phyloP scores from a whole-genome alignment of 2,888 invertebrate genomes.

The Drosophila incognita region DNA sequence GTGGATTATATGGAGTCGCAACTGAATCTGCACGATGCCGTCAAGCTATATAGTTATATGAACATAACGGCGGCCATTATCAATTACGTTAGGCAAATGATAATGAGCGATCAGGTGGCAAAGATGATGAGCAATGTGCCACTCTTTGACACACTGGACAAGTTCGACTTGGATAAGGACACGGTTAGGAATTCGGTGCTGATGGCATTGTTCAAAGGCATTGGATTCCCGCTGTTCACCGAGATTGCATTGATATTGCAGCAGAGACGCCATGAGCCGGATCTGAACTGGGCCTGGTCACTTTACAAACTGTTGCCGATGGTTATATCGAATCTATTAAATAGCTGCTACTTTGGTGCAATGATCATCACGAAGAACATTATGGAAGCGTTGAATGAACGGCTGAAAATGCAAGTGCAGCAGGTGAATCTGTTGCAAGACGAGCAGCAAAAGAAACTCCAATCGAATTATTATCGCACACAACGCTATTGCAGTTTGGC shows the following conservation, averaged over 20 bases:
- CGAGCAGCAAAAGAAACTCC: conserved; percentile 57
- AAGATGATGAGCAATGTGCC: conserved; percentile 59
- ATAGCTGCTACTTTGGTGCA: conserved; percentile 77
- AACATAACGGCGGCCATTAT: conserved; percentile 71
- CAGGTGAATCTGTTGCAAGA: conserved; percentile 72
- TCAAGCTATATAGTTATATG: conserved; percentile 77
- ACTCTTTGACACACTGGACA: conserved; percentile 59
- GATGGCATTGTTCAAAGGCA: conserved; percentile 59
- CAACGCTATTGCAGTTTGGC: conserved; percentile 79
- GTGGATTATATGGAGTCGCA: conserved; percentile 60
- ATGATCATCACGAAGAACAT: conserved; percentile 70
- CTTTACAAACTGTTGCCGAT: conserved; percentile 76
- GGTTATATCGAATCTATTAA: conserved; percentile 74
- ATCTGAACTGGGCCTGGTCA: conserved; percentile 62
- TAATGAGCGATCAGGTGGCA: conserved; percentile 42
- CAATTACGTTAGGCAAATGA: conserved; percentile 63
- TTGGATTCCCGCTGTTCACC: conserved; percentile 70
- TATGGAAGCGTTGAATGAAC: conserved; percentile 66
- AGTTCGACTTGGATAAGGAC: conserved; percentile 54
- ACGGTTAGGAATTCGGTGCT: conserved; percentile 44
- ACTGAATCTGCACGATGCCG: conserved; percentile 74
- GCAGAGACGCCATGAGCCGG: conserved; percentile 61
- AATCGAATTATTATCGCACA: conserved; percentile 78
- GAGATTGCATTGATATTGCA: conserved; percentile 68
- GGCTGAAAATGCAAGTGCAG: conserved; percentile 60